Base-by-base conservation (phyloP, 2,888 invertebrate genomes). In the Stegophylla sp. region DNA sequence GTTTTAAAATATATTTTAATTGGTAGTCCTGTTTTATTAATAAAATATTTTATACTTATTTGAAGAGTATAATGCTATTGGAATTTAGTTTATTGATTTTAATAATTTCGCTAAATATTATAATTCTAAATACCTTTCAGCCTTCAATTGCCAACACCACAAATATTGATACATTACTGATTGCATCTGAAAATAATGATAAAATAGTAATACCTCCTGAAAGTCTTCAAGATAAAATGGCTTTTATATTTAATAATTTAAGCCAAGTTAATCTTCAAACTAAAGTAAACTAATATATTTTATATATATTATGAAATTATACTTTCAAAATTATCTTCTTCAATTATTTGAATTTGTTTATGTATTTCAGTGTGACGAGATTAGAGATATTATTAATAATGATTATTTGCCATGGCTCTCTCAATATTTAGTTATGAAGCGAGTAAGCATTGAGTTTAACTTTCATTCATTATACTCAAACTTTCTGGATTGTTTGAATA, bases 241-340 rank as follows among this genome's bases (percentile, higher is more conserved):
- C 97, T 12, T 99, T 99, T 87, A 97, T 99, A 85, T 99, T 99
- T 88, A 99, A 99, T 87, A 99, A 99, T 87, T 89, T 99, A 84
- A 98, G 98, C 85, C 95, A 97, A 86, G 88, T 97, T 67, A 99
- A 99, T 88, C 89, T 99, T 84, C 92, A 93, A 83, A 92, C 93
- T 72, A 99, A 99, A 87, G 89, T 89, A 13, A 61, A n/a, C n/a
- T n/a, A n/a, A n/a, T n/a, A n/a, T n/a, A n/a, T n/a, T n/a, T n/a
- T n/a, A n/a, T n/a, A n/a, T n/a, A 0, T 3, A 28, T 82, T 20
- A 26, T 48, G 51, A 71, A 74, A 26, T 61, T 28, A 34, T 34
- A 34, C 3, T 34, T 34, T 34, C 41, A 69, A 56, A 67, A 53
- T 10, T 83, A n/a, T n/a, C n/a, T n/a, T n/a, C n/a, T n/a, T n/a